Percentiles rank a stretch among this genome's conserved stretches.
Evolutionary conservation across 2,113 vertebrate genomes (phyloP).

Genomic region (Ramphastos sulfuratus): DNA sequence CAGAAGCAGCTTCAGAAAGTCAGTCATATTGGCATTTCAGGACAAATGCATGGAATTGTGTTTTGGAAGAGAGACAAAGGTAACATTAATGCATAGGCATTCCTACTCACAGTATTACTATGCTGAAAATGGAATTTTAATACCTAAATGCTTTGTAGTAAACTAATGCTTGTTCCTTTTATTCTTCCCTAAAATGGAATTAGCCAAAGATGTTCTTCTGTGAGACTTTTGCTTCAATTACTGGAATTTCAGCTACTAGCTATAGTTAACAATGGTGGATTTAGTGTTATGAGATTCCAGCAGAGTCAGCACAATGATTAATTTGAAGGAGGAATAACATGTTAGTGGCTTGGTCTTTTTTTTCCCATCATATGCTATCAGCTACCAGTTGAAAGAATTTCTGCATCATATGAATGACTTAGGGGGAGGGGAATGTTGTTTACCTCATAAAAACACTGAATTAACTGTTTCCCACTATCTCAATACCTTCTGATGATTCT

Average conservation of each 20-base stretch:
- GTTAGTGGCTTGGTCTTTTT: background rate
- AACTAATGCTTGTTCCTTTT: background rate
- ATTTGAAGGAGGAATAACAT: background rate
- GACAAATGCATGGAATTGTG: slow-evolving; percentile 97
- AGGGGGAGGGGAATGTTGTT: background rate
- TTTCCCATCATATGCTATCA: background rate
- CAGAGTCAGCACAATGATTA: background rate
- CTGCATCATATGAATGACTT: background rate
- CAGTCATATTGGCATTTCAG: slow-evolving; percentile 82
- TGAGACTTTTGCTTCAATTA: background rate
- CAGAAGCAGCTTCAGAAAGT: slow-evolving; percentile 80
- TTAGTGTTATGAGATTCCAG: background rate
- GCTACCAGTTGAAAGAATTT: background rate
- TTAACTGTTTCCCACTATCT: background rate
- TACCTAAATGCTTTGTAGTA: background rate
- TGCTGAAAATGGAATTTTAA: background rate
- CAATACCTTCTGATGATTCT: background rate
- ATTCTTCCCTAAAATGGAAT: background rate
- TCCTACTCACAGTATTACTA: background rate
- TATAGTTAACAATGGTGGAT: background rate
- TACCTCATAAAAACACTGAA: background rate
- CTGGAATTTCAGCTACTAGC: background rate
- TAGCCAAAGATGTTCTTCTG: background rate
- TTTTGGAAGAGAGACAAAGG: slow-evolving; percentile 88
- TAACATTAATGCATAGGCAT: slow-evolving; percentile 50